Evolutionary conservation across 1,140 invertebrate species (phyloP), one percentile per base, ranked within the genome.

Genomic region (Asobara japonica): DNA sequence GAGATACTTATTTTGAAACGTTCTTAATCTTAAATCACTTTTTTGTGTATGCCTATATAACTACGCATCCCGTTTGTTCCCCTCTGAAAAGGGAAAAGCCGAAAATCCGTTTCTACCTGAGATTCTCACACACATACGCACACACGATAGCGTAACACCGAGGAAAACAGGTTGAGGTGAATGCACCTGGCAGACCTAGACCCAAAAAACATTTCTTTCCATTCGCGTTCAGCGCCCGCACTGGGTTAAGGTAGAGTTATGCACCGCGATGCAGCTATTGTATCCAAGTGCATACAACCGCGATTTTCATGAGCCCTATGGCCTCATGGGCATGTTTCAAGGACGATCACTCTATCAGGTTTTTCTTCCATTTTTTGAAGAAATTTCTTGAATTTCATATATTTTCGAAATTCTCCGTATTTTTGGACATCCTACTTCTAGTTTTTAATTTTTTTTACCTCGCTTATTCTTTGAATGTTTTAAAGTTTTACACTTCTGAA

Each of bases 121-220:
- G 36, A n/a, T n/a, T 65, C 65, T 22, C 56, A 71, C 71, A 51
- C 71, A 65, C 71, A 69, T 74, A n/a, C 62, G 62, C 66, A 62
- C 51, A 71, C 33, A 38, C 36, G 60, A 71, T 22, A 56, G 48
- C 1, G 10, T 56, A 61, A 29, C 45, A 11, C 29, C 0, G 0
- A 48, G 41, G 60, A 38, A 67, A 65, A 51, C 65, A 71, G 67
- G 51, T 56, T 56, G 22, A 56, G 75, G 70, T 77, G 75, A 77
- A 77, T 70, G 75, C 66, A 73, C 75, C 27, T 51, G 20, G 69
- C 65, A 69, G 62, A 74, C 75, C 75, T 74, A 77, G 73, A 77
- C 73, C 73, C 67, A 68, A 77, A 70, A 74, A 71, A 65, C 41
- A 30, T 33, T 77, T 69, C 65, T 72, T 36, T 67, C 22, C 71